phyloP scores from a whole-genome alignment of 2,113 vertebrate species.

The Zosterops hypoxanthus region DNA sequence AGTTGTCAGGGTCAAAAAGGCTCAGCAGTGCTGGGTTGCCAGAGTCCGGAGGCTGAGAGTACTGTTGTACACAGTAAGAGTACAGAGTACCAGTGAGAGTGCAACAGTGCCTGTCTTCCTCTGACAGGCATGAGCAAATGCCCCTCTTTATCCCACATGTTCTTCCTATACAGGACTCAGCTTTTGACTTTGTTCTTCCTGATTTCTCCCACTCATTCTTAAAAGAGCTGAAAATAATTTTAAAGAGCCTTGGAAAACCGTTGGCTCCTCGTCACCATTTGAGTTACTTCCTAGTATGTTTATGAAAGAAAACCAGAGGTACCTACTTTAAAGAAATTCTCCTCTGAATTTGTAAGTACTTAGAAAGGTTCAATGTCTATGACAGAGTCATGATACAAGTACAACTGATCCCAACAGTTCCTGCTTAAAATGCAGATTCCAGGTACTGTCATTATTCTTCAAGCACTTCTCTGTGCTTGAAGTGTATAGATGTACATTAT shows the following conservation, averaged over 20 bases:
- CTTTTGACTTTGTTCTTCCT: not conserved
- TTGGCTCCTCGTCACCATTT: not conserved
- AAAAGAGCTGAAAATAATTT: not conserved
- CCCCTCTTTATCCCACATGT: not conserved
- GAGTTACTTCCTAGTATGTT: not conserved
- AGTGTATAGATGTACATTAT: not conserved
- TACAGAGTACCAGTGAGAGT: not conserved
- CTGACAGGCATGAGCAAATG: not conserved
- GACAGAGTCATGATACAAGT: not conserved
- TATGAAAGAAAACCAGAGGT: not conserved
- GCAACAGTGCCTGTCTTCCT: not conserved
- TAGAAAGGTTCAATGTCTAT: not conserved
- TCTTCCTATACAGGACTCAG: not conserved
- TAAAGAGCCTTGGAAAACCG: not conserved
- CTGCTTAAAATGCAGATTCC: not conserved
- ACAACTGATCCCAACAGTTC: not conserved
- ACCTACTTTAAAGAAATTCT: not conserved
- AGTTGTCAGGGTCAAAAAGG: not conserved
- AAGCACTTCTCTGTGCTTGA: not conserved
- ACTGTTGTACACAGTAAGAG: no score
- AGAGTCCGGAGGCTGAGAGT: no score
- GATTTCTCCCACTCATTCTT: not conserved
- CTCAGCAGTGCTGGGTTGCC: not conserved
- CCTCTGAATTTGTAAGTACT: not conserved
- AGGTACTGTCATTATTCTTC: not conserved